phyloP scores from a whole-genome alignment of 2,113 vertebrate species.

The Uria aalge region DNA sequence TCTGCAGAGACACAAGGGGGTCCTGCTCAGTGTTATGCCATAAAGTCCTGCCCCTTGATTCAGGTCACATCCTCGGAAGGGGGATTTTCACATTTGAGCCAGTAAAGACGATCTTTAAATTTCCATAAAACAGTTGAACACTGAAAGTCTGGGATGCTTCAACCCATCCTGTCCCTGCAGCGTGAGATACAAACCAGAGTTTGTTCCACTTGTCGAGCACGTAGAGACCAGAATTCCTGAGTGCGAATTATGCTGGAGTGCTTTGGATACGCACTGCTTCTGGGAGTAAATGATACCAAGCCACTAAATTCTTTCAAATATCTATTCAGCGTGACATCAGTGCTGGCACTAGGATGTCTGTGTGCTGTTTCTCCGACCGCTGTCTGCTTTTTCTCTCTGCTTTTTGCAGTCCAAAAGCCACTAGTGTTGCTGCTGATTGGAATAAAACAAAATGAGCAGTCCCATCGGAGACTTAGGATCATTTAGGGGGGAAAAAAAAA shows the following conservation, averaged over 20 bases:
- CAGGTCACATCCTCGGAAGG: neutral
- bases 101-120: neutral
- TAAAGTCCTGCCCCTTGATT: neutral
- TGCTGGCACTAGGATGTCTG: conserved; percentile 1
- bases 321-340: neutral
- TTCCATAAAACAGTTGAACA: neutral
- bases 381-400: conserved; percentile 49
- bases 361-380: neutral
- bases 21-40: accelerated
- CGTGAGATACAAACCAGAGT: neutral
- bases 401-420: neutral
- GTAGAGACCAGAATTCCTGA: neutral
- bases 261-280: conserved; percentile 1
- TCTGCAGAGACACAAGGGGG: neutral
- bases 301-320: conserved; percentile 1
- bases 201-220: neutral
- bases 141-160: neutral
- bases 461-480: neutral
- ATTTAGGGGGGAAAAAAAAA: neutral
- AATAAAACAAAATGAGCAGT: neutral
- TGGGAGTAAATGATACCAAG: neutral
- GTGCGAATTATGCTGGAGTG: neutral
- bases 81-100: neutral
- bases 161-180: neutral
- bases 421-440: neutral